These are phyloP conservation scores for Melanotaenia maccullochi DNA, from an alignment of 2,797 vertebrate species.

Conservation along the genomic window DNA sequence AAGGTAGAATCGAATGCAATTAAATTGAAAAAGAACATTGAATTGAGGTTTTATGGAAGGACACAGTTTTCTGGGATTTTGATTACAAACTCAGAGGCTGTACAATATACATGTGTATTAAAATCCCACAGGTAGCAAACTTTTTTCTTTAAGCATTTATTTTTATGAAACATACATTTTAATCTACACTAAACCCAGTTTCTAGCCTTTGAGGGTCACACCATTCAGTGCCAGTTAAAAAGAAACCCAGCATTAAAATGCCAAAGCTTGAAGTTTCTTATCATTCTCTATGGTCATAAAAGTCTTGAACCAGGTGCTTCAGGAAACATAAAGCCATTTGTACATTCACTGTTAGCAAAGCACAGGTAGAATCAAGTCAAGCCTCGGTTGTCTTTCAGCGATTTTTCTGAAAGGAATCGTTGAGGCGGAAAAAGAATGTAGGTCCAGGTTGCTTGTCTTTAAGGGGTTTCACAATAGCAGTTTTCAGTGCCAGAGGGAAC, in stretches of 20 bases:
- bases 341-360: constrained; percentile 9
- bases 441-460: constrained; percentile 37
- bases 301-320: constrained; percentile 3
- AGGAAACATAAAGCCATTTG: constrained; percentile 13
- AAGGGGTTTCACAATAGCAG: constrained; percentile 56
- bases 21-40: not conserved
- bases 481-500: constrained; percentile 55
- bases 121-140: constrained; percentile 1
- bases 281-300: constrained; percentile 1
- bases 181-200: constrained; percentile 15
- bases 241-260: not conserved
- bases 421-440: constrained; percentile 56
- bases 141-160: too few species aligned
- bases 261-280: not conserved
- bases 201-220: not conserved
- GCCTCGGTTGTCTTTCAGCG: constrained; percentile 23
- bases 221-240: constrained; percentile 5
- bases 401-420: constrained; percentile 37
- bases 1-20: constrained; percentile 11
- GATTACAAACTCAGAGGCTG: not conserved
- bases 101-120: not conserved
- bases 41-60: not conserved
- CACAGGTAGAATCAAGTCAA: constrained; percentile 19
- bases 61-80: not conserved
- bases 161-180: constrained; percentile 2